Evolutionary conservation across 2,113 vertebrate species (phyloP).

Genomic region (Boulengeromyrus knoepffleri): DNA sequence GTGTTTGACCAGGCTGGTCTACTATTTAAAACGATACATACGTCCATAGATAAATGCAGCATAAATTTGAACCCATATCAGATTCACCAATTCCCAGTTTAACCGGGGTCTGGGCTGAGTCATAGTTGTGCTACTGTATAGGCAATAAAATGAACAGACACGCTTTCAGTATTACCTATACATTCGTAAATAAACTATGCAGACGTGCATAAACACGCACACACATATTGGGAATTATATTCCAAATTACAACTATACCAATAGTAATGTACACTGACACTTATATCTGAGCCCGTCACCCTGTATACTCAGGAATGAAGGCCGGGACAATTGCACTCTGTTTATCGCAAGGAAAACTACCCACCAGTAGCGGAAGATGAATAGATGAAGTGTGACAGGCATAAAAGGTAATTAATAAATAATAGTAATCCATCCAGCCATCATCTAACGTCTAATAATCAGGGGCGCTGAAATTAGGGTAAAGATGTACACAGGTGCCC

Average conservation of each 20-base stretch:
- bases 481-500: neutral
- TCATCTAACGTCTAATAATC: neutral
- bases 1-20: neutral
- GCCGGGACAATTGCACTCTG: neutral
- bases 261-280: neutral
- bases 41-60: neutral
- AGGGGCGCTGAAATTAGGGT: neutral
- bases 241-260: neutral
- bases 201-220: neutral
- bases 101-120: neutral
- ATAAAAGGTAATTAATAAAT: neutral
- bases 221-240: neutral
- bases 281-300: neutral
- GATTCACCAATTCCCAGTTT: neutral
- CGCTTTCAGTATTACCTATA: neutral
- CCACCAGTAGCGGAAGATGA: neutral
- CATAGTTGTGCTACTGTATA: neutral
- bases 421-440: neutral
- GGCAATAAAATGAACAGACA: neutral
- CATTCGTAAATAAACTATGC: neutral
- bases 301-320: neutral
- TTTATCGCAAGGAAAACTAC: neutral
- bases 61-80: neutral
- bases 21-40: neutral
- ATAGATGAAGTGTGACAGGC: neutral